phyloP scores from a whole-genome alignment of 2,797 vertebrate genomes.

The Fringilla coelebs region DNA sequence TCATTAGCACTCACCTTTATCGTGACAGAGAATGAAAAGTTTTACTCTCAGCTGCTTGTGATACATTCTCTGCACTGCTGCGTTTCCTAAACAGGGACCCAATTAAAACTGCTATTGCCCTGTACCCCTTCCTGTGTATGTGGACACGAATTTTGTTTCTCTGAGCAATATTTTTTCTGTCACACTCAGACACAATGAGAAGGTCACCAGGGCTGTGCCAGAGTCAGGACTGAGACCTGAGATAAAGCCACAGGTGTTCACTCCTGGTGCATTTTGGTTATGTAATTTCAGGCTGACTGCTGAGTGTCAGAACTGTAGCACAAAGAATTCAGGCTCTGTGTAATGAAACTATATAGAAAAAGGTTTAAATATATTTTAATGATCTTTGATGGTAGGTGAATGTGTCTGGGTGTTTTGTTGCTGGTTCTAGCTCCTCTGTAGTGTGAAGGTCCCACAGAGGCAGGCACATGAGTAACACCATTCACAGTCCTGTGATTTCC shows the following conservation, averaged over 20 bases:
- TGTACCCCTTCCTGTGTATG: neutral
- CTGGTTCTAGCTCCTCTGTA: neutral
- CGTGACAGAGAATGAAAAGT: neutral
- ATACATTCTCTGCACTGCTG: neutral
- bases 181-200: neutral
- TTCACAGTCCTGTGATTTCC: neutral
- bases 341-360: neutral
- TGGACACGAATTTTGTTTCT: neutral
- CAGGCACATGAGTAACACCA: neutral
- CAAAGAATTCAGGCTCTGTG: neutral
- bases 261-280: neutral
- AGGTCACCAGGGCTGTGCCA: neutral
- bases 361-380: neutral
- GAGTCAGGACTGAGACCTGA: neutral
- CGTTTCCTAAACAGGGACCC: neutral
- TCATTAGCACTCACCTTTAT: constrained; percentile 4
- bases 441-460: neutral
- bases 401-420: neutral
- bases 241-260: neutral
- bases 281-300: neutral
- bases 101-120: neutral
- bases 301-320: neutral
- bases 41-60: neutral
- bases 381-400: neutral
- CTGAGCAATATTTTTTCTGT: neutral